Conservation (phyloP, 2,113 vertebrate genomes). For the Lota lota region DNA sequence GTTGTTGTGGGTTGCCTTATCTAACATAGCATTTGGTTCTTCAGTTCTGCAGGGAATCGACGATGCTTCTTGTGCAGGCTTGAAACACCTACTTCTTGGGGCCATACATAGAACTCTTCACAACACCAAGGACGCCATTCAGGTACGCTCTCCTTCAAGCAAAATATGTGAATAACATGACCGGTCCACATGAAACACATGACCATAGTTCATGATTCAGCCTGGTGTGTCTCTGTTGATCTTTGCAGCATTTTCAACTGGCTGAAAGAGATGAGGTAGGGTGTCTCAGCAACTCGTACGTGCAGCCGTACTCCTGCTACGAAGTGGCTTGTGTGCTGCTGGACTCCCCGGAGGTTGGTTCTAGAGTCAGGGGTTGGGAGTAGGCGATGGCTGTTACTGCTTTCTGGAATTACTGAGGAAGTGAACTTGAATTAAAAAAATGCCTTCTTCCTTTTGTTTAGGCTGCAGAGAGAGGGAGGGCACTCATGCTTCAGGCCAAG, state of each 20-base stretch:
- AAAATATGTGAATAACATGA: neutral
- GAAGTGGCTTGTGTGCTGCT: constrained; percentile 88
- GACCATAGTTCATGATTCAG: neutral
- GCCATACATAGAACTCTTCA: constrained; percentile 89
- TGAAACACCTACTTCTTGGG: constrained; percentile 90
- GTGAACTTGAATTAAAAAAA: neutral
- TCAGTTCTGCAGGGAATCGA: constrained; percentile 85
- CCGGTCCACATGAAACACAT: neutral
- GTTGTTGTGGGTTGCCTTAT: too few species aligned
- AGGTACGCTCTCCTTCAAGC: constrained; percentile 66
- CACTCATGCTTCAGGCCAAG: constrained; percentile 91
- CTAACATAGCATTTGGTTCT: neutral
- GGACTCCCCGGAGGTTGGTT: constrained; percentile 81
- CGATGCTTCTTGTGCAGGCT: constrained; percentile 76
- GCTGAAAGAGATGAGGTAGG: constrained; percentile 85
- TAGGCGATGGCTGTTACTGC: neutral
- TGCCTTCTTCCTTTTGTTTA: constrained; percentile 48
- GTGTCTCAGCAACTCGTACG: constrained; percentile 82
- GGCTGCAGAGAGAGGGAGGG: constrained; percentile 82
- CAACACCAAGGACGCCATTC: constrained; percentile 85
- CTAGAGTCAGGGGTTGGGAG: neutral
- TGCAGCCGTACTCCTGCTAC: constrained; percentile 92
- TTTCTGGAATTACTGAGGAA: neutral
- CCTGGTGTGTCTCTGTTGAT: neutral
- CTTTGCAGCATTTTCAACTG: constrained; percentile 81